These are phyloP conservation scores for Polyommatus icarus DNA, from an alignment of 2,888 invertebrate genomes.

Conservation along the genomic window DNA sequence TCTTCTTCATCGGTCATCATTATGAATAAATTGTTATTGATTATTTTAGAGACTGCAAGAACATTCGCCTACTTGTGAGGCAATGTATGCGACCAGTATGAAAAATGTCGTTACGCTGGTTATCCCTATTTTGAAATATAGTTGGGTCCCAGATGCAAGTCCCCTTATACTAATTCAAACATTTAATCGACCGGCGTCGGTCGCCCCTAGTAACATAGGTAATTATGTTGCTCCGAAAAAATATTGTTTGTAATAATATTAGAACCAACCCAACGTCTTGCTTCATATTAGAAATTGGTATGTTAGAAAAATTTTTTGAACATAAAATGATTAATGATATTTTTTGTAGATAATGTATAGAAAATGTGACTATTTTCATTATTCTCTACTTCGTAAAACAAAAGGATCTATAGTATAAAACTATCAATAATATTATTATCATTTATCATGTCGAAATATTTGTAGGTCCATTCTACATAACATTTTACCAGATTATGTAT, in stretches of 20 bases:
- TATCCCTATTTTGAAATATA: slow-evolving; percentile 59
- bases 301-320: too few species aligned
- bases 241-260: slow-evolving; percentile 17
- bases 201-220: slow-evolving; percentile 42
- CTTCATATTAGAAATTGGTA: background rate
- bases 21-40: too few species aligned
- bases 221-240: slow-evolving; percentile 19
- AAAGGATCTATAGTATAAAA: too few species aligned
- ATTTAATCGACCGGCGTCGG: slow-evolving; percentile 57
- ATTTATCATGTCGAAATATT: too few species aligned
- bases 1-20: too few species aligned
- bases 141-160: slow-evolving; percentile 60
- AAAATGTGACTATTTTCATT: too few species aligned
- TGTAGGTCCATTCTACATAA: background rate
- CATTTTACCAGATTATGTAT: background rate
- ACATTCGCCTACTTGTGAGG: background rate
- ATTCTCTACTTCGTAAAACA: too few species aligned
- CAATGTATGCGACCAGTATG: slow-evolving; percentile 36
- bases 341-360: too few species aligned
- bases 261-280: slow-evolving; percentile 2
- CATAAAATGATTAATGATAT: too few species aligned
- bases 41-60: background rate
- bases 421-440: too few species aligned
- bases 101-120: slow-evolving; percentile 32
- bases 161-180: slow-evolving; percentile 58